Base-by-base conservation (phyloP, 2,888 invertebrate genomes). In the Mythimna albipuncta region DNA sequence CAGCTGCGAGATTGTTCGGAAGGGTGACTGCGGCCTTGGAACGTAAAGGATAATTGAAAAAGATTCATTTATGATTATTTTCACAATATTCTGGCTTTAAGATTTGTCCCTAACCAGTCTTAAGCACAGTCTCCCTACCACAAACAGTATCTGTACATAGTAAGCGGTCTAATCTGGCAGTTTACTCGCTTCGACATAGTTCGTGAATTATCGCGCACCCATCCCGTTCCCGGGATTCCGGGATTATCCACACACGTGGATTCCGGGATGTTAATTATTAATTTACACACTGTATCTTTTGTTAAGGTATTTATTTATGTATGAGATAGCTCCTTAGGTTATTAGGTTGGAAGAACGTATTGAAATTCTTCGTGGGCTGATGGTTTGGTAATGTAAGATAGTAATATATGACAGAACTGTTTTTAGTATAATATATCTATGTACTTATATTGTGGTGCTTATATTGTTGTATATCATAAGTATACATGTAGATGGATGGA, bases 101-200 rank as follows among this genome's bases (percentile, higher is more conserved):
- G 0, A 52, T 9, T 19, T 64, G 44, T 79, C 79, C 64, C 7
- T 5, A 35, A 26, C 57, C 0, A 13, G 6, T 50, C 26, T 13
- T 0, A 5, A 55, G 26, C 55, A 2, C 19, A 11, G 65, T 58
- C 2, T 44, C 58, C 66, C 63, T 72, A 72, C 62, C 4, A 55
- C 69, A 79, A 67, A 76, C 66, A 73, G 68, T 77, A 67, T 71
- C 66, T 54, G 64, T 58, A 79, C 64, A 72, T 75, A 78, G 63
- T 68, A 66, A 69, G 61, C 59, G 35, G 57, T 62, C 58, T 83
- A 79, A 84, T 83, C 82, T 75, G 63, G 21, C 58, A 76, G 74
- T 85, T 85, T 74, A 74, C 76, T 76, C 68, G 59, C 62, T 71
- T 76, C 81, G 77, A 74, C 76, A 83, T 76, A 83, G 81, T 81